Conservation (phyloP, 1,140 invertebrate genomes). For the Conus betulinus region DNA sequence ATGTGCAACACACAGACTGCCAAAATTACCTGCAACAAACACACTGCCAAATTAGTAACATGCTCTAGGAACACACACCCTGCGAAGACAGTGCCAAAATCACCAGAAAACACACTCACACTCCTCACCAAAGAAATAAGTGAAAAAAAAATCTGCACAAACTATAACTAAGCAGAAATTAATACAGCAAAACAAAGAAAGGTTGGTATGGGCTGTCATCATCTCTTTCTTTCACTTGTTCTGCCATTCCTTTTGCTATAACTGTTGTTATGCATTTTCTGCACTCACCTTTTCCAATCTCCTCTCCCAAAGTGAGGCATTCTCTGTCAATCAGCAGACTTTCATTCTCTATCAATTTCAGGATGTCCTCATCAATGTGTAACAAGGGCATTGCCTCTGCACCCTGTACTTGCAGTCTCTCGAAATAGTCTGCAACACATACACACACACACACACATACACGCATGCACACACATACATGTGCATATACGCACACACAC, state of each 20-base stretch:
- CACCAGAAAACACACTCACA: not conserved
- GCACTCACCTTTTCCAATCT: constrained; percentile 73
- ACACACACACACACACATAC: not conserved
- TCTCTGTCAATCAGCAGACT: constrained; percentile 70
- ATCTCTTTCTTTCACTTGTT: too few relatives aligned
- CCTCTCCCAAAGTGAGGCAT: constrained; percentile 67
- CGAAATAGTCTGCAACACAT: constrained; percentile 55
- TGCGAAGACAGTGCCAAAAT: not conserved
- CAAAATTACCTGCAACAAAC: not conserved
- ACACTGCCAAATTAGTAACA: too few relatives aligned
- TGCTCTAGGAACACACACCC: too few relatives aligned
- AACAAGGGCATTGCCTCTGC: not conserved
- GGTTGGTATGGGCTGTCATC: too few relatives aligned
- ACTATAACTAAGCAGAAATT: too few relatives aligned
- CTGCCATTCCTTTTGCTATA: too few relatives aligned
- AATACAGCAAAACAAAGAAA: too few relatives aligned
- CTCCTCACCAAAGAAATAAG: not conserved
- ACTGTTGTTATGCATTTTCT: too few relatives aligned
- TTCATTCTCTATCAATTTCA: constrained; percentile 66
- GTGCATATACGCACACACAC: not conserved
- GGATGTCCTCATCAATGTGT: constrained; percentile 68
- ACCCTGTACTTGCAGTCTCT: constrained; percentile 43
- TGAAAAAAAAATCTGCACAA: too few relatives aligned
- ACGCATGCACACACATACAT: constrained; percentile 2
- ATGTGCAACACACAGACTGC: not conserved